phyloP scores from a whole-genome alignment of 2,797 vertebrate species.

The Danio choprae region DNA sequence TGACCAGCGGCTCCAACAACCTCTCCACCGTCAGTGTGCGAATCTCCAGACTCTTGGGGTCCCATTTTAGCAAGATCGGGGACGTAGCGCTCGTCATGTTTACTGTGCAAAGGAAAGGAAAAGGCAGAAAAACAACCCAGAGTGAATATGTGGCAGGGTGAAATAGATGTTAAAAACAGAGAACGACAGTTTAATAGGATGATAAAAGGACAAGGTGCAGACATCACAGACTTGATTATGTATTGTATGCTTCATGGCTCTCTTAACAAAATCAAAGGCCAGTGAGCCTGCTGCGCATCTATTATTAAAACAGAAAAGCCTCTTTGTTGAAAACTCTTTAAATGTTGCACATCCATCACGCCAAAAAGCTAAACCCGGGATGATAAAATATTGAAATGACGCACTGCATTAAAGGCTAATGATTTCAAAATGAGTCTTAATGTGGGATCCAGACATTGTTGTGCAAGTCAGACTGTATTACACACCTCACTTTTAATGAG shows the following conservation, averaged over 20 bases:
- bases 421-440: slow-evolving; percentile 27
- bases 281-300: slow-evolving; percentile 25
- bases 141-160: neutral
- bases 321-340: slow-evolving; percentile 31
- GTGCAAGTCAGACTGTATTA: slow-evolving; percentile 3
- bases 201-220: slow-evolving; percentile 37
- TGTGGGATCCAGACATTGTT: slow-evolving; percentile 21
- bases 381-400: slow-evolving; percentile 40
- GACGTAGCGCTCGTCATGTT: slow-evolving; percentile 86
- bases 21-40: slow-evolving; percentile 85
- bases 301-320: slow-evolving; percentile 46
- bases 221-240: slow-evolving; percentile 15
- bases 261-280: slow-evolving; percentile 26
- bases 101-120: slow-evolving; percentile 66
- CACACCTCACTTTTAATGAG: slow-evolving; percentile 7
- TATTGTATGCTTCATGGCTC: slow-evolving; percentile 23
- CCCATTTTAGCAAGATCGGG: slow-evolving; percentile 86
- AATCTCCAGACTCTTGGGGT: slow-evolving; percentile 87
- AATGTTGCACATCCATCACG: slow-evolving; percentile 40
- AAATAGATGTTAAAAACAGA: slow-evolving; percentile 8
- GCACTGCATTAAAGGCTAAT: slow-evolving; percentile 47
- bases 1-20: slow-evolving; percentile 84
- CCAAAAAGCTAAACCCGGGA: slow-evolving; percentile 49
- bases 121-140: neutral
- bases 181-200: slow-evolving; percentile 18